These are phyloP conservation scores for Rhinella marina DNA, from an alignment of 2,797 vertebrate species.

Conservation along the genomic window DNA sequence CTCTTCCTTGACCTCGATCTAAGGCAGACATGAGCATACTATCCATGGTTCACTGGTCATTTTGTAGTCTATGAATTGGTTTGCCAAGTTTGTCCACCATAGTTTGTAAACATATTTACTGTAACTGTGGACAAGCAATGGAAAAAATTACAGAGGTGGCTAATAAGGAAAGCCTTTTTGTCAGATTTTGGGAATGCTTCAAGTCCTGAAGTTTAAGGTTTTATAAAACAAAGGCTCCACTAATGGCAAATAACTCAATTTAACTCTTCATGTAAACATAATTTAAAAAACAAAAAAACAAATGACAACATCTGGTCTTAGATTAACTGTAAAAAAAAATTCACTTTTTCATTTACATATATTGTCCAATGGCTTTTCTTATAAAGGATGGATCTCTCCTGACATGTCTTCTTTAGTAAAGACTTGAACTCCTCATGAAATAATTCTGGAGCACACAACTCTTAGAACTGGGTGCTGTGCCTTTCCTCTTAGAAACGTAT, in stretches of 20 bases:
- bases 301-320: too few relatives aligned
- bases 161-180: neutral
- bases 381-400: too few relatives aligned
- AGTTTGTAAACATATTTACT: slow-evolving; percentile 23
- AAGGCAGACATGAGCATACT: neutral
- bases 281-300: too few relatives aligned
- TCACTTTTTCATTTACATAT: too few relatives aligned
- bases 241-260: neutral
- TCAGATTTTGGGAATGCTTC: neutral
- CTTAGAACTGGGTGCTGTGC: neutral
- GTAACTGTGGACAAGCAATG: neutral
- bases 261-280: neutral
- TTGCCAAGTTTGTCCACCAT: neutral
- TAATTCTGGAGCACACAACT: too few relatives aligned
- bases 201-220: neutral
- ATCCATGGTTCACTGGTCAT: neutral
- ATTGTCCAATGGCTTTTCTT: too few relatives aligned
- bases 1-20: neutral
- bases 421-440: too few relatives aligned
- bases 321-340: too few relatives aligned
- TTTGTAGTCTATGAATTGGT: neutral
- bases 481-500: neutral
- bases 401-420: too few relatives aligned
- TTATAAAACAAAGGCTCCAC: neutral
- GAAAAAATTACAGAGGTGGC: slow-evolving; percentile 5